Evolutionary conservation across 2,113 vertebrate species (phyloP), one percentile per base, ranked within the genome.

Genomic region (Phalacrocorax brasilianus): DNA sequence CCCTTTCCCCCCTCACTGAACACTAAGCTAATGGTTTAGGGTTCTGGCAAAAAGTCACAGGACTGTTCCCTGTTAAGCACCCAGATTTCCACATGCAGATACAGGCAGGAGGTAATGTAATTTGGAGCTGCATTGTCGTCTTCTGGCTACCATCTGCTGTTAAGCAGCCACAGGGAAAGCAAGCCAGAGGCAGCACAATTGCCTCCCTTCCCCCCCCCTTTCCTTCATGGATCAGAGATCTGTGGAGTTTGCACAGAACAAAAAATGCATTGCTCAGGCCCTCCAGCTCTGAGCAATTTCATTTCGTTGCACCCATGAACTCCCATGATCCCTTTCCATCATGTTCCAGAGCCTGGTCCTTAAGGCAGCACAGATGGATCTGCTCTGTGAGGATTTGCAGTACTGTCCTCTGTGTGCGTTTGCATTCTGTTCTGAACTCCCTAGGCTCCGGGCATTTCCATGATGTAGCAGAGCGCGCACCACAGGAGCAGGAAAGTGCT

Each of bases 151-250:
- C 1, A 4, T 35, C 59, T 84, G 82, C 92, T 94, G 79, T 82
- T 77, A 45, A 66, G 90, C 82, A 91, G 72, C 82, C 56, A 28
- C 27, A 12, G 63, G 40, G 49, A 59, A 35, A 77, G 42, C 77
- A 68, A 88, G 50, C n/a, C 63, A 88, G 75, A 85, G 45, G 67
- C 91, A 89, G 47, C 84, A 89, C 73, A 95, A 23, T 78, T 87
- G 55, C 38, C 40, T 56, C 14, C 42, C 14, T 42, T 14, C 42
- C 42, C 11, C 42, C 44, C 44, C 14, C 44, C 52, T 87, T 52
- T 85, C 86, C 67, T 95, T 95, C 92, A 93, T 81, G 92, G 91
- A 65, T 93, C 94, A 92, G 89, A 92, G 92, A 93, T 91, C 94
- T 92, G 80, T 95, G 93, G 81, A 91, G 88, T 93, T 94, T 65